Conservation (phyloP, 1,140 invertebrate genomes). For the Laupala kohalensis region DNA sequence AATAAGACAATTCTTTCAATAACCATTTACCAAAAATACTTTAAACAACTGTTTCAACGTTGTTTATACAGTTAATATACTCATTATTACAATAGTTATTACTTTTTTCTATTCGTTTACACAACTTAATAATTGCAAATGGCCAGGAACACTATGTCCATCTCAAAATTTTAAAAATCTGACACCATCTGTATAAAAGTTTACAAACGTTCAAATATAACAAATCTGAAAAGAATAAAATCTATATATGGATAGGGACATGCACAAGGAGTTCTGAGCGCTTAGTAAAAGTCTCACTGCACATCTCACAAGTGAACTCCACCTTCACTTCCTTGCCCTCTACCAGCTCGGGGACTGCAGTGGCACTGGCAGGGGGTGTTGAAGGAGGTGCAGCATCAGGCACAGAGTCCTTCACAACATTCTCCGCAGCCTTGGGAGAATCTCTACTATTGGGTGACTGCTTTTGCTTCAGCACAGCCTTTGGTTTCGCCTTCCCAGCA, state of each 20-base stretch:
- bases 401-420: conserved; percentile 22
- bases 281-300: conserved; percentile 55
- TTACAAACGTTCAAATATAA: neutral
- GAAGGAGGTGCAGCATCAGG: conserved; percentile 19
- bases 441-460: conserved; percentile 25
- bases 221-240: neutral
- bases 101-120: neutral
- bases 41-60: neutral
- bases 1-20: neutral
- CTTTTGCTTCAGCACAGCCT: conserved; percentile 20
- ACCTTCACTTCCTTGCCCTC: conserved; percentile 13
- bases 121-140: neutral
- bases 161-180: neutral
- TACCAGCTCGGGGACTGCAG: neutral
- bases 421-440: conserved; percentile 19
- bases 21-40: neutral
- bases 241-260: conserved; percentile 62
- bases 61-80: neutral
- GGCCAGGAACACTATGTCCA: neutral
- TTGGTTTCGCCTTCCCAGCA: conserved; percentile 19
- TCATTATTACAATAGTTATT: neutral
- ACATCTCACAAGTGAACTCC: conserved; percentile 57
- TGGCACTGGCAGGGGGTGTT: neutral
- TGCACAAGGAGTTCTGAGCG: conserved; percentile 57
- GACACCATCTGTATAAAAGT: neutral